phyloP scores from a whole-genome alignment of 2,888 invertebrate genomes.

The Nowickia ferox region DNA sequence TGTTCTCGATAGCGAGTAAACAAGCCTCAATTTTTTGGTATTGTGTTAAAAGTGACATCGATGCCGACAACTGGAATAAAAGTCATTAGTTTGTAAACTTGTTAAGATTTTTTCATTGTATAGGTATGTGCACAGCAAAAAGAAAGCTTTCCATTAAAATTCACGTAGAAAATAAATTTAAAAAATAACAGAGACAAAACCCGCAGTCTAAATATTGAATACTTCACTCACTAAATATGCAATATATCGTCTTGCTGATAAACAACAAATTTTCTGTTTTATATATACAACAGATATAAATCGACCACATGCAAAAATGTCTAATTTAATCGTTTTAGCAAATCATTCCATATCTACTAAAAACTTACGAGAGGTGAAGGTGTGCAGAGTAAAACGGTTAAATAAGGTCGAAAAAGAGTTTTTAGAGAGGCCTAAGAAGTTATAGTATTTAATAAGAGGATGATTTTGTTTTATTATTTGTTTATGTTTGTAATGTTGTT shows the following conservation, averaged over 20 bases:
- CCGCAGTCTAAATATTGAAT: slow-evolving; percentile 25
- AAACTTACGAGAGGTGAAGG: slow-evolving; percentile 1
- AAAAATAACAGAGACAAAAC: slow-evolving; percentile 11
- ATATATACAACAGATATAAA: not conserved
- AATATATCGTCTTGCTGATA: slow-evolving; percentile 7
- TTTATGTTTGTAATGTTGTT: slow-evolving; percentile 51
- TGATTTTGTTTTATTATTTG: slow-evolving; percentile 67
- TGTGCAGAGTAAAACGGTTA: not conserved
- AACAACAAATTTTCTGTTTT: slow-evolving; percentile 1
- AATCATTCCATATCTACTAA: slow-evolving; percentile 15
- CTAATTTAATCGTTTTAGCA: slow-evolving; percentile 40
- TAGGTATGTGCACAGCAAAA: slow-evolving; percentile 2
- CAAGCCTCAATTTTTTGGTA: too few relatives aligned
- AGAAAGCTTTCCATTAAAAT: slow-evolving; percentile 18
- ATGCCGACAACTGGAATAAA: too few relatives aligned
- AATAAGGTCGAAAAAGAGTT: not conserved
- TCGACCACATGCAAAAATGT: slow-evolving; percentile 2
- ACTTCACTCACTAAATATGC: slow-evolving; percentile 10
- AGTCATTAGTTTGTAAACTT: slow-evolving; percentile 23
- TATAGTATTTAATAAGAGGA: slow-evolving; percentile 21
- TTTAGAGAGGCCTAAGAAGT: slow-evolving; percentile 22
- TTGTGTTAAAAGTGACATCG: too few relatives aligned
- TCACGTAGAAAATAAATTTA: slow-evolving; percentile 40
- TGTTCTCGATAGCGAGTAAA: too few relatives aligned
- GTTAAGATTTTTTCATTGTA: slow-evolving; percentile 22